Conservation (phyloP, 2,888 invertebrate genomes). For the Athalia rosae region DNA sequence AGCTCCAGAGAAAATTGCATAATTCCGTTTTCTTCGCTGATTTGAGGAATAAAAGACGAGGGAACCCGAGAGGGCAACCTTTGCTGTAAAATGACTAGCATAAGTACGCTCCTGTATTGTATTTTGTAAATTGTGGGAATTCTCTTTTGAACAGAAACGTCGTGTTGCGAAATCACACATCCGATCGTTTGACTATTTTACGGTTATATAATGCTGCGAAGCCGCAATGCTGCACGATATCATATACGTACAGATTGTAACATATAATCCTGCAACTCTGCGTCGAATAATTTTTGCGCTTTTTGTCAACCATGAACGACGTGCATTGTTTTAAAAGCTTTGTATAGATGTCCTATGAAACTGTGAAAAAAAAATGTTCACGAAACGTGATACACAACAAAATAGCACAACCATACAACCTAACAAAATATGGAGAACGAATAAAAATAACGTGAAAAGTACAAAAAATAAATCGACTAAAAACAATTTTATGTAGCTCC, state of each 20-base stretch:
- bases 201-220: not conserved
- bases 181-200: not conserved
- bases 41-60: slow-evolving; percentile 13
- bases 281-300: not conserved
- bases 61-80: not conserved
- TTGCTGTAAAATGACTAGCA: not conserved
- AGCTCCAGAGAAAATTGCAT: slow-evolving; percentile 19
- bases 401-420: too few relatives aligned
- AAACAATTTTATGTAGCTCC: too few relatives aligned
- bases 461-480: too few relatives aligned
- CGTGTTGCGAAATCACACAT: slow-evolving; percentile 24
- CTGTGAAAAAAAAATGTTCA: too few relatives aligned
- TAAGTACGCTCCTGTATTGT: not conserved
- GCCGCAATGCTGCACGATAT: slow-evolving; percentile 24
- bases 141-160: slow-evolving; percentile 34
- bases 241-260: not conserved
- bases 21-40: slow-evolving; percentile 4
- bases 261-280: not conserved
- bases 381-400: too few relatives aligned
- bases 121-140: slow-evolving; percentile 8
- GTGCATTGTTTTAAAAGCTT: too few relatives aligned
- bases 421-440: too few relatives aligned
- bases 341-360: too few relatives aligned
- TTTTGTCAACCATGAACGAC: not conserved
- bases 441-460: too few relatives aligned